phyloP scores from a whole-genome alignment of 2,797 vertebrate species.

The Hemitrygon akajei region DNA sequence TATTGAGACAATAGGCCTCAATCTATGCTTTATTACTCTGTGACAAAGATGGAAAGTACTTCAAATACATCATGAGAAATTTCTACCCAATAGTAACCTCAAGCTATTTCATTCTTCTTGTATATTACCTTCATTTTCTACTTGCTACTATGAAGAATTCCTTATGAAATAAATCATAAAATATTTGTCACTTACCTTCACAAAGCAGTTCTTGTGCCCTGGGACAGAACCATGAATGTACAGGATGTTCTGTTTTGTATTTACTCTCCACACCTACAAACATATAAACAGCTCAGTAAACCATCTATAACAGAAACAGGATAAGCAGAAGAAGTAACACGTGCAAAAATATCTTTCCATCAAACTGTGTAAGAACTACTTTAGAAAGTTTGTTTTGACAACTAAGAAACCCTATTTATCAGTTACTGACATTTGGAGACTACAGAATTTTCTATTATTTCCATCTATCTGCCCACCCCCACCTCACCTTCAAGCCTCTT shows the following conservation, averaged over 20 bases:
- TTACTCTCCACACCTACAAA: conserved; percentile 86
- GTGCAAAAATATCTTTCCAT: neutral
- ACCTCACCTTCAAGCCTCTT: neutral
- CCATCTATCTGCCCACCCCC: neutral
- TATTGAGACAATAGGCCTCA: no score
- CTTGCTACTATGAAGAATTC: neutral
- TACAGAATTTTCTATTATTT: neutral
- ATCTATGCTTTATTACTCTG: no score
- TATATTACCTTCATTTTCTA: neutral
- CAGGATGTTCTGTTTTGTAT: conserved; percentile 80
- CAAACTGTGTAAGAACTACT: neutral
- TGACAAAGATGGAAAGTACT: neutral
- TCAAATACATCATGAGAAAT: neutral
- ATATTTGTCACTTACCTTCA: conserved; percentile 72
- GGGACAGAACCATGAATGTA: conserved; percentile 86
- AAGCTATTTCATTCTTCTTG: neutral
- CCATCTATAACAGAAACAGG: neutral
- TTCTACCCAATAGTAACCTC: neutral
- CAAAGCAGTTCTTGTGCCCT: conserved; percentile 81
- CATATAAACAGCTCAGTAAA: neutral
- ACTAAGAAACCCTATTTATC: neutral
- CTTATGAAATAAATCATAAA: neutral
- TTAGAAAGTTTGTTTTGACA: neutral
- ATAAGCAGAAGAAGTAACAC: neutral
- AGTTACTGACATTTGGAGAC: neutral